Percentiles rank a stretch among this genome's conserved stretches.
phyloP scores from a whole-genome alignment of 2,888 invertebrate genomes.

The Drosophila pseudotakahashii region DNA sequence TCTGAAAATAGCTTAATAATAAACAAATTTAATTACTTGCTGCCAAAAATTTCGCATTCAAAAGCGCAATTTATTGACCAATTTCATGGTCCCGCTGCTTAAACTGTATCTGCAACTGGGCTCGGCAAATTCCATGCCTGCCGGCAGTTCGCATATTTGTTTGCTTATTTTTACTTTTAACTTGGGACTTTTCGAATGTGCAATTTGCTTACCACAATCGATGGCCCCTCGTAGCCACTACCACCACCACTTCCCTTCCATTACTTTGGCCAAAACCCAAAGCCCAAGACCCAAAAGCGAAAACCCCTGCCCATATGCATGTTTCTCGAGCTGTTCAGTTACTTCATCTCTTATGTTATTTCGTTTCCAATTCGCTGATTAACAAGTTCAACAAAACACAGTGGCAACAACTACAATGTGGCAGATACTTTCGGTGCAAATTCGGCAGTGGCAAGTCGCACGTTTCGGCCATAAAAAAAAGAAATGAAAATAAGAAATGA shows the following conservation, averaged over 20 bases:
- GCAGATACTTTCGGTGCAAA: conserved; percentile 69
- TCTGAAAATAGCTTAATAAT: neutral
- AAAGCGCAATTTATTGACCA: conserved; percentile 32
- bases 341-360: conserved; percentile 75
- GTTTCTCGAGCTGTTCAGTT: conserved; percentile 58
- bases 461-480: conserved; percentile 56
- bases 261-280: conserved; percentile 11
- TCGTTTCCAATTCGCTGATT: conserved; percentile 80
- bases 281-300: conserved; percentile 32
- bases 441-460: conserved; percentile 64
- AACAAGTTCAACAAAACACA: conserved; percentile 74
- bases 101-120: conserved; percentile 27
- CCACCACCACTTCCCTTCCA: conserved; percentile 14
- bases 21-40: conserved; percentile 46
- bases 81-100: conserved; percentile 39
- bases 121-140: conserved; percentile 12
- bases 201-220: conserved; percentile 69
- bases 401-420: conserved; percentile 41
- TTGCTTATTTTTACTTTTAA: conserved; percentile 41
- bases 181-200: conserved; percentile 54
- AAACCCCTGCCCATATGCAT: conserved; percentile 40
- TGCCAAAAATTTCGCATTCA: conserved; percentile 3
- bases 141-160: conserved; percentile 33
- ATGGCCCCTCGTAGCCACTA: conserved; percentile 25
- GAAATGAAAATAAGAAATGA: conserved; percentile 16